Percentiles rank a stretch among this genome's conserved stretches.
These are phyloP conservation scores for Eupithecia subumbrata DNA, from an alignment of 2,888 invertebrate species.

Conservation along the genomic window DNA sequence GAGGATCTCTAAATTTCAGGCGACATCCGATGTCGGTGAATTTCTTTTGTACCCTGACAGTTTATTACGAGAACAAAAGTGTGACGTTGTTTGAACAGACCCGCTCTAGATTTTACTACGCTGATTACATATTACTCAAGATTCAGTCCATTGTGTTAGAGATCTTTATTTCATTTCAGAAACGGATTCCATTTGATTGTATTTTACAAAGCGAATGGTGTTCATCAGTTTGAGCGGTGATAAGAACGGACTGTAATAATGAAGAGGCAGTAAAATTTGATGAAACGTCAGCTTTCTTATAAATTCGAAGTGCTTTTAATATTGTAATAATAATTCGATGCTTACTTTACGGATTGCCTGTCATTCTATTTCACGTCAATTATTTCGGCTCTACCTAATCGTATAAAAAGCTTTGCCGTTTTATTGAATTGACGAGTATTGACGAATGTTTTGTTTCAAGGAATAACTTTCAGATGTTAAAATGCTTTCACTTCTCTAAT, in stretches of 20 bases:
- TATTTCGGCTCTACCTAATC: not conserved
- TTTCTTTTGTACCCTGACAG: slow-evolving; percentile 77
- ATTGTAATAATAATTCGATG: not conserved
- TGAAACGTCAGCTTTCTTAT: slow-evolving; percentile 15
- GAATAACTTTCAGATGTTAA: not conserved
- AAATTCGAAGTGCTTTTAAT: not conserved
- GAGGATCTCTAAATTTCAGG: slow-evolving; percentile 65
- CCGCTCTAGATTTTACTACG: slow-evolving; percentile 73
- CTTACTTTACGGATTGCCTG: not conserved
- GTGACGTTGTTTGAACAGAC: slow-evolving; percentile 70
- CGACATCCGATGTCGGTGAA: slow-evolving; percentile 69
- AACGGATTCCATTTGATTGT: slow-evolving; percentile 67
- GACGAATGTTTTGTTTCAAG: not conserved
- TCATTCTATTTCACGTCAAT: not conserved
- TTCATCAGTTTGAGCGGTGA: slow-evolving; percentile 50
- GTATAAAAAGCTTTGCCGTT: slow-evolving; percentile 1
- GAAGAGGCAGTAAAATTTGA: slow-evolving; percentile 7
- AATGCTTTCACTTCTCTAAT: not conserved
- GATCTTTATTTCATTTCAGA: slow-evolving; percentile 66
- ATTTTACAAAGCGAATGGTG: slow-evolving; percentile 60
- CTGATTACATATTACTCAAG: slow-evolving; percentile 74
- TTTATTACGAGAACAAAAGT: slow-evolving; percentile 79
- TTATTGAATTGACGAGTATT: not conserved
- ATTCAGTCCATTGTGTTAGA: slow-evolving; percentile 67
- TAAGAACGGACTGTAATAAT: slow-evolving; percentile 16